Base-by-base conservation (phyloP, 2,797 vertebrate species). In the Decapterus maruadsi region DNA sequence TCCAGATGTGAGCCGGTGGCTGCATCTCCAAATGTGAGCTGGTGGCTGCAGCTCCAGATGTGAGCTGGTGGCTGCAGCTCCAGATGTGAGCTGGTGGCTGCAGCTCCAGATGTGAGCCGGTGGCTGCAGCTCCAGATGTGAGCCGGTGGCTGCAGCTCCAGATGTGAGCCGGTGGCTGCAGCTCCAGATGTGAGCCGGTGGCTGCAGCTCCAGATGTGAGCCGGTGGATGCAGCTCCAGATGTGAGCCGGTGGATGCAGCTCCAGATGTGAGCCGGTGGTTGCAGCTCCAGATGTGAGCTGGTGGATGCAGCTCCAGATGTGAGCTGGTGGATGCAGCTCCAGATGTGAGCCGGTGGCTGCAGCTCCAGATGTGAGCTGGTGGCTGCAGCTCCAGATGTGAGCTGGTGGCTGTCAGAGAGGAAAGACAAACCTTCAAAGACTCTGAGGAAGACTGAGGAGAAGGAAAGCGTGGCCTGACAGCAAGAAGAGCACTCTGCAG, bases 371-470 rank as follows among this genome's bases (percentile, higher is more conserved):
- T 67, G 43, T n/a, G n/a, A n/a, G n/a, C n/a, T n/a, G n/a, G n/a
- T n/a, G n/a, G n/a, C n/a, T n/a, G n/a, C 20, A 48, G 46, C 48
- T 79, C 45, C 16, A 38, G 26, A 71, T 67, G 43, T 26, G 26
- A 26, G 26, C 26, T 54, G 22, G 55, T 19, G 48, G 43, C 20
- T 36, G 22, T 29, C 38, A 26, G 26, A 26, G 26, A 26, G 36
- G 38, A 56, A 79, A 63, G 58, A 68, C 56, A 51, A 64, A 75
- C 81, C 69, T 86, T 83, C 53, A 81, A 73, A 55, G 19, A 43
- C 46, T 77, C 62, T 14, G 65, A 0, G 1, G 26, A 36, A 51
- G 16, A 53, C 43, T 13, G 59, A 73, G 77, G 31, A 45, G 56
- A 29, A 45, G 29, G 5, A 19, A 38, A 43, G 0, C 59, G 48